Evolutionary conservation across 2,113 vertebrate species (phyloP).

Genomic region (Oreotragus oreotragus): DNA sequence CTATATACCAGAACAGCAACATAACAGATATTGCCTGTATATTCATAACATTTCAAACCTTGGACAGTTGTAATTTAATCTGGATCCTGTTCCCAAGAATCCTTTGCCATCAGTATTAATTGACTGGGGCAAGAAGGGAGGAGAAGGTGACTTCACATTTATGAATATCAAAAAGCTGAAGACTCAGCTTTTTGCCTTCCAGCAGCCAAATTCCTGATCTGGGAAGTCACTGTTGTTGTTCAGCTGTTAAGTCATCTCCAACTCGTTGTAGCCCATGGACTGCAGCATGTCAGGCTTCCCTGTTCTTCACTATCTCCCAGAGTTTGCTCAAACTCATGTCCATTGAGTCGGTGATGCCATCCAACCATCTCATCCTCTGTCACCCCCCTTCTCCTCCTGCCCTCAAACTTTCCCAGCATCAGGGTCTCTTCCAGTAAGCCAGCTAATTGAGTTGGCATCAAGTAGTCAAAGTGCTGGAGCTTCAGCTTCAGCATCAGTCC

Average conservation of each 20-base stretch:
- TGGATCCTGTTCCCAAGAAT: background rate
- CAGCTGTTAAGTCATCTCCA: background rate
- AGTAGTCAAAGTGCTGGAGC: background rate
- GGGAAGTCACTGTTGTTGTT: background rate
- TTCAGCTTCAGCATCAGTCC: background rate
- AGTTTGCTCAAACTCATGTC: background rate
- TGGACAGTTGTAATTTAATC: background rate
- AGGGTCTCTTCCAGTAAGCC: background rate
- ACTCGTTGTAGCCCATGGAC: background rate
- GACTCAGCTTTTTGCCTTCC: background rate
- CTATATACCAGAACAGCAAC: background rate
- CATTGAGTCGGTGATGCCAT: background rate
- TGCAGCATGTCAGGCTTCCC: background rate
- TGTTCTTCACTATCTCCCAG: background rate
- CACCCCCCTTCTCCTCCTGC: background rate
- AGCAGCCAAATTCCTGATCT: background rate
- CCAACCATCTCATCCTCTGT: background rate
- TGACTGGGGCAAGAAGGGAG: background rate
- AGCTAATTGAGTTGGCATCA: background rate
- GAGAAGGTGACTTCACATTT: background rate
- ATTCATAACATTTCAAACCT: background rate
- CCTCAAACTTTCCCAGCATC: background rate
- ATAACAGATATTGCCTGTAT: background rate
- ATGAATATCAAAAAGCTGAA: constrained; percentile 28
- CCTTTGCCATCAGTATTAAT: background rate